phyloP scores from a whole-genome alignment of 1,140 invertebrate species.

The Drosophila rhopaloa region DNA sequence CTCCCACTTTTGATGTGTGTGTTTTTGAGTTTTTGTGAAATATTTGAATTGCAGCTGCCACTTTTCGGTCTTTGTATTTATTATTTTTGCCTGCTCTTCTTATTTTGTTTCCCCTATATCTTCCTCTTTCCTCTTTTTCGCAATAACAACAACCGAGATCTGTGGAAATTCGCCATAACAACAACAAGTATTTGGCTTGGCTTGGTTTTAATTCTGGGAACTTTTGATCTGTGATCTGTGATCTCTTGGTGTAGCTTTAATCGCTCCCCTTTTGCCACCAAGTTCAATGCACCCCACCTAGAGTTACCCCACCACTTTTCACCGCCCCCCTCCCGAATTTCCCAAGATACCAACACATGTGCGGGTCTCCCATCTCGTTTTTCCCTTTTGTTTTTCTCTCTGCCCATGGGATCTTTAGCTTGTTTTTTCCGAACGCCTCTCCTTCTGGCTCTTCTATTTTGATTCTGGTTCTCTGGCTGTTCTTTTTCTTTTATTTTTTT shows the following conservation, averaged over 20 bases:
- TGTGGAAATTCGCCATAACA: slow-evolving; percentile 40
- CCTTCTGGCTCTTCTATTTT: slow-evolving; percentile 67
- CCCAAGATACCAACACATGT: slow-evolving; percentile 41
- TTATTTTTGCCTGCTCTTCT: slow-evolving; percentile 52
- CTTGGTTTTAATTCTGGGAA: slow-evolving; percentile 37
- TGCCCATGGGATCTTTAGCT: slow-evolving; percentile 34
- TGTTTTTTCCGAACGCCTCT: slow-evolving; percentile 13
- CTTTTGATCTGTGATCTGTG: slow-evolving; percentile 24
- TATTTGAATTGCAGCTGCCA: slow-evolving; percentile 81
- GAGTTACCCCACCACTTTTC: slow-evolving; percentile 19
- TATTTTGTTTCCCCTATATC: not conserved
- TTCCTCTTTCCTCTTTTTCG: slow-evolving; percentile 3
- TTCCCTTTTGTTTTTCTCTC: slow-evolving; percentile 17
- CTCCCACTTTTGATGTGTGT: slow-evolving; percentile 6
- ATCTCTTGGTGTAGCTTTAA: slow-evolving; percentile 30
- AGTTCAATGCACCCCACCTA: slow-evolving; percentile 58
- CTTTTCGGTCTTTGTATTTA: slow-evolving; percentile 60
- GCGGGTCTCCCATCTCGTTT: slow-evolving; percentile 28
- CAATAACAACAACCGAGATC: slow-evolving; percentile 29
- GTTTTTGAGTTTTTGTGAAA: slow-evolving; percentile 45
- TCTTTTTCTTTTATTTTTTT: slow-evolving; percentile 3
- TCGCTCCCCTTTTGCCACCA: slow-evolving; percentile 12
- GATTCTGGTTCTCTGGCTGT: slow-evolving; percentile 61
- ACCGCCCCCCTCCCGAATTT: slow-evolving; percentile 3
- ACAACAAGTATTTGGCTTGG: slow-evolving; percentile 30